phyloP scores from a whole-genome alignment of 2,888 invertebrate genomes.

The Nowickia ferox region DNA sequence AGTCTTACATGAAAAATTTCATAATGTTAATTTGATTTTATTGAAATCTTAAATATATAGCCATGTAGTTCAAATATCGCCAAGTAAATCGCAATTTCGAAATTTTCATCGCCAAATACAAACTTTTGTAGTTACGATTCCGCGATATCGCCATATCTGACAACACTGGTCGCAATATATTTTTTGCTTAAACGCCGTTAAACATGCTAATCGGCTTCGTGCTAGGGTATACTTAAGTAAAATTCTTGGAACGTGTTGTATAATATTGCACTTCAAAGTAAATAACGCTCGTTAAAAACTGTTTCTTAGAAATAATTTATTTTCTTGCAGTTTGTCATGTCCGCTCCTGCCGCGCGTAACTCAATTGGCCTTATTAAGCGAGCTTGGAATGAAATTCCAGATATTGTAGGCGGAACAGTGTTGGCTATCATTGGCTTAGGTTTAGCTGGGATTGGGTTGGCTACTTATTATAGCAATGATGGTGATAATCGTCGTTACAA shows the following conservation, averaged over 20 bases:
- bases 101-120: too few relatives aligned
- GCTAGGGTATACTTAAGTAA: too few relatives aligned
- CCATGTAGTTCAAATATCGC: too few relatives aligned
- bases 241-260: constrained; percentile 13
- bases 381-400: constrained; percentile 88
- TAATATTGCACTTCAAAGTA: constrained; percentile 35
- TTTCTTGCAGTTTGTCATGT: constrained; percentile 74
- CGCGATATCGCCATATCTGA: too few relatives aligned
- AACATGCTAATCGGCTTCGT: too few relatives aligned
- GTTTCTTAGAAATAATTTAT: background rate
- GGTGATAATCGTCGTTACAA: constrained; percentile 88
- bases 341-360: constrained; percentile 78
- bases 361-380: constrained; percentile 79
- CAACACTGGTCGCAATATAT: too few relatives aligned
- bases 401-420: constrained; percentile 86
- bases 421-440: constrained; percentile 86
- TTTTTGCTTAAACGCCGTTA: too few relatives aligned
- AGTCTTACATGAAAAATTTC: too few relatives aligned
- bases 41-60: too few relatives aligned
- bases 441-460: constrained; percentile 83
- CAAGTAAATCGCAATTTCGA: too few relatives aligned
- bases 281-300: background rate
- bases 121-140: too few relatives aligned
- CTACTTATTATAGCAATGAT: constrained; percentile 85
- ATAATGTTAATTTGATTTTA: too few relatives aligned